phyloP scores from a whole-genome alignment of 2,888 invertebrate species.

The Julus scanicus region DNA sequence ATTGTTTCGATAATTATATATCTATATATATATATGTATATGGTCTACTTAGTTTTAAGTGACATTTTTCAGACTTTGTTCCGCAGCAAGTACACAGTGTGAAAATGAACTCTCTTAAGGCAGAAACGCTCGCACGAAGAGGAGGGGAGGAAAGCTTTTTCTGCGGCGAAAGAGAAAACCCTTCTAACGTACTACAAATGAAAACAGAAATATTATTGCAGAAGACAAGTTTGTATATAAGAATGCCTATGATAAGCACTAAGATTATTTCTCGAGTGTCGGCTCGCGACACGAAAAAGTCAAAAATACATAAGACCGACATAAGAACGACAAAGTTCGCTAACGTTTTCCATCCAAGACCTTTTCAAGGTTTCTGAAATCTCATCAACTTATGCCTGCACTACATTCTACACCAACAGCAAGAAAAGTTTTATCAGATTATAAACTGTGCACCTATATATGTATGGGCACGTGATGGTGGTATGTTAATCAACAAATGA shows the following conservation, averaged over 20 bases:
- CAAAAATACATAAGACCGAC: constrained; percentile 43
- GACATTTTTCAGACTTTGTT: constrained; percentile 34
- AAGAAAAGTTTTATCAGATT: not conserved
- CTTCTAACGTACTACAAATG: not conserved
- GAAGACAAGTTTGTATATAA: constrained; percentile 43
- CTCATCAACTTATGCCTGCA: not conserved
- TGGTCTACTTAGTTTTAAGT: constrained; percentile 37
- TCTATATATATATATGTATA: constrained; percentile 10
- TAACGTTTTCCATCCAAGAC: not conserved
- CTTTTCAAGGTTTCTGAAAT: not conserved
- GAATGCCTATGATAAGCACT: constrained; percentile 29
- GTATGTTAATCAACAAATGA: no score
- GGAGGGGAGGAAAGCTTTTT: not conserved
- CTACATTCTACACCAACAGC: not conserved
- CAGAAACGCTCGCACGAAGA: constrained; percentile 39
- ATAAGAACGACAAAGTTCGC: not conserved
- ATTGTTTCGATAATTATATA: constrained; percentile 44
- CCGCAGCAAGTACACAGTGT: constrained; percentile 41
- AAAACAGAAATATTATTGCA: constrained; percentile 34
- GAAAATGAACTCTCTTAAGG: constrained; percentile 16
- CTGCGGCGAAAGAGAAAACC: no score
- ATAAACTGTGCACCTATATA: not conserved
- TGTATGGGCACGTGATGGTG: no score
- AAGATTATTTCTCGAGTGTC: constrained; percentile 11
- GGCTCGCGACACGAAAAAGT: constrained; percentile 6